Conservation (phyloP, 1,140 invertebrate species). For the Gonatopus flavifemur region DNA sequence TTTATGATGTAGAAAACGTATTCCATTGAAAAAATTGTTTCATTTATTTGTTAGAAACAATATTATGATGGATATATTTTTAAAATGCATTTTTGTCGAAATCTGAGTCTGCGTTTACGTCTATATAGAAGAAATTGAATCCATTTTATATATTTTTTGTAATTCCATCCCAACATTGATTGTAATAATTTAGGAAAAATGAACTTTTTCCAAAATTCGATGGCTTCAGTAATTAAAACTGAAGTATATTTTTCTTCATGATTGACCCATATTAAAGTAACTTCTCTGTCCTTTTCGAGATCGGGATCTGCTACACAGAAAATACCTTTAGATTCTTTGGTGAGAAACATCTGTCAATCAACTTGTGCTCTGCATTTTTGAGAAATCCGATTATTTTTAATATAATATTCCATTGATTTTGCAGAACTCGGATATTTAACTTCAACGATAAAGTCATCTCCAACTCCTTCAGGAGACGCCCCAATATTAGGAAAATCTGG, state of each 20-base stretch:
- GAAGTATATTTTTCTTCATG: conserved; percentile 22
- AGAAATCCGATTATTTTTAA: conserved; percentile 20
- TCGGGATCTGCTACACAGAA: not conserved
- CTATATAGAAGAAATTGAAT: too few relatives aligned
- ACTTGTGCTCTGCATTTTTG: conserved; percentile 34
- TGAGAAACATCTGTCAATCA: conserved; percentile 31
- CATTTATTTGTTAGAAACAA: too few relatives aligned
- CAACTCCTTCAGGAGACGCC: conserved; percentile 43
- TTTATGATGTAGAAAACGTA: too few relatives aligned
- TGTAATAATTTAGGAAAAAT: conserved; percentile 16
- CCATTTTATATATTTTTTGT: too few relatives aligned
- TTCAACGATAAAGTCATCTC: conserved; percentile 32
- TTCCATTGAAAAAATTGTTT: too few relatives aligned
- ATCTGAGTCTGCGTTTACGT: too few relatives aligned
- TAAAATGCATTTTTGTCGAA: too few relatives aligned
- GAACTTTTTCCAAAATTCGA: not conserved
- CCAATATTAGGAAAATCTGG: conserved; percentile 30
- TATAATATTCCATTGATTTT: conserved; percentile 24
- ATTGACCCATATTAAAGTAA: conserved; percentile 11
- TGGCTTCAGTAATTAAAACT: not conserved
- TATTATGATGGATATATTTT: too few relatives aligned
- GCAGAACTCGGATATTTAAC: conserved; percentile 37
- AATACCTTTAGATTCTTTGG: not conserved
- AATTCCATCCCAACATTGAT: too few relatives aligned
- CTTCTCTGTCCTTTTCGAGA: conserved; percentile 16